Conservation (phyloP, 2,888 invertebrate species). For the Polylopha cassiicola region DNA sequence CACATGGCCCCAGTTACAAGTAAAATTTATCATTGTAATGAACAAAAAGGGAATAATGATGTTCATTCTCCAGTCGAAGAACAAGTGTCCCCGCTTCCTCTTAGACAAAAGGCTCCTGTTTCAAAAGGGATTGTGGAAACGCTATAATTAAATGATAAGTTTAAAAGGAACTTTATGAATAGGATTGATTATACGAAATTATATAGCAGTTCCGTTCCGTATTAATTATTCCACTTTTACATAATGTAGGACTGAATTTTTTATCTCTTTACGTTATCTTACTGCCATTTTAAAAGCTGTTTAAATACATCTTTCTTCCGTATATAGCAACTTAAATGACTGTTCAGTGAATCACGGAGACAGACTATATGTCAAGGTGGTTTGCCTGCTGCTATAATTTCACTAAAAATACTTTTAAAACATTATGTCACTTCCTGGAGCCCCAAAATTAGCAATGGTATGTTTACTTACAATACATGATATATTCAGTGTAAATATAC, state of each 20-base stretch:
- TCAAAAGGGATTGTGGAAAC: slow-evolving; percentile 7
- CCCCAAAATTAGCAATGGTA: slow-evolving; percentile 6
- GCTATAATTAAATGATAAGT: neutral
- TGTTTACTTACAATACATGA: slow-evolving; percentile 9
- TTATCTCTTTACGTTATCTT: no score
- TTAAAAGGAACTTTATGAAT: neutral
- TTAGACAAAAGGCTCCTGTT: slow-evolving; percentile 22
- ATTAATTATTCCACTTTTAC: neutral
- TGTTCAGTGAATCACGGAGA: slow-evolving; percentile 11
- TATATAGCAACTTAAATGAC: slow-evolving; percentile 12
- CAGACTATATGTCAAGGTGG: slow-evolving; percentile 15
- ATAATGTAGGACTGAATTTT: no score
- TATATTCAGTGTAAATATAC: slow-evolving; percentile 10
- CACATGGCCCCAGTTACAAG: neutral
- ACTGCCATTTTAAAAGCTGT: no score
- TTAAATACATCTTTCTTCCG: slow-evolving; percentile 12
- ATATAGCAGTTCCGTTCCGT: no score
- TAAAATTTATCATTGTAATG: slow-evolving; percentile 14
- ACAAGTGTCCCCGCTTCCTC: slow-evolving; percentile 24
- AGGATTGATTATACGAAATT: neutral
- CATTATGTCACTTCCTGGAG: slow-evolving; percentile 4
- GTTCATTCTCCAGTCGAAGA: slow-evolving; percentile 23
- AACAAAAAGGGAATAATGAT: slow-evolving; percentile 22
- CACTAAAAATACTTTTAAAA: slow-evolving; percentile 5
- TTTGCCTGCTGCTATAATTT: slow-evolving; percentile 11